Conservation (phyloP, 2,888 invertebrate genomes). For the Gari tellinella region DNA sequence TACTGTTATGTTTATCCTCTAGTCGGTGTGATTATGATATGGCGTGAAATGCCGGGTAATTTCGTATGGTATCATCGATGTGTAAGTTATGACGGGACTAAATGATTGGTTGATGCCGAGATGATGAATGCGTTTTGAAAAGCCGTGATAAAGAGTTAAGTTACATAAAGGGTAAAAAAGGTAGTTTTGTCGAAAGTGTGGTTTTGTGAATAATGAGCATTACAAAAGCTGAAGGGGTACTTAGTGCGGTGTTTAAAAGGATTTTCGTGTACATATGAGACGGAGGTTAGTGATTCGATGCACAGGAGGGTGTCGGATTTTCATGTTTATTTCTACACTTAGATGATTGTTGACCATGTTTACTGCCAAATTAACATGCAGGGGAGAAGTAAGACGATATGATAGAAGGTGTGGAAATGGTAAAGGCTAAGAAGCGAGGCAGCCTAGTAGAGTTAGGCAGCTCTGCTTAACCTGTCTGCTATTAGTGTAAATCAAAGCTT, state of each 20-base stretch:
- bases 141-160: not conserved
- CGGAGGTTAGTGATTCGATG: slow-evolving; percentile 8
- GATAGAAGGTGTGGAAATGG: too few relatives aligned
- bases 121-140: slow-evolving; percentile 2
- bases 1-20: slow-evolving; percentile 6
- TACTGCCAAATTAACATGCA: too few relatives aligned
- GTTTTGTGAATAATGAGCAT: slow-evolving; percentile 4
- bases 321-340: too few relatives aligned
- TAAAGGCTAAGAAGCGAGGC: too few relatives aligned
- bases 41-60: slow-evolving; percentile 2
- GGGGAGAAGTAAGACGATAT: too few relatives aligned
- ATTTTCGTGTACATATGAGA: not conserved
- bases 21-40: not conserved
- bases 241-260: not conserved
- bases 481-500: too few relatives aligned
- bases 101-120: not conserved
- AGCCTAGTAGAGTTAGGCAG: too few relatives aligned
- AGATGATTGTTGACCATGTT: too few relatives aligned
- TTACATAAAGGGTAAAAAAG: slow-evolving; percentile 1
- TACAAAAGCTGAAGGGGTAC: slow-evolving; percentile 3
- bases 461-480: too few relatives aligned
- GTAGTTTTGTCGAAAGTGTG: not conserved
- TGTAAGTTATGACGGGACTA: slow-evolving; percentile 1
- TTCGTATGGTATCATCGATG: not conserved
- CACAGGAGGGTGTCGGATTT: not conserved